These are phyloP conservation scores for Ciconia boyciana DNA, from an alignment of 2,113 vertebrate species.

Conservation along the genomic window DNA sequence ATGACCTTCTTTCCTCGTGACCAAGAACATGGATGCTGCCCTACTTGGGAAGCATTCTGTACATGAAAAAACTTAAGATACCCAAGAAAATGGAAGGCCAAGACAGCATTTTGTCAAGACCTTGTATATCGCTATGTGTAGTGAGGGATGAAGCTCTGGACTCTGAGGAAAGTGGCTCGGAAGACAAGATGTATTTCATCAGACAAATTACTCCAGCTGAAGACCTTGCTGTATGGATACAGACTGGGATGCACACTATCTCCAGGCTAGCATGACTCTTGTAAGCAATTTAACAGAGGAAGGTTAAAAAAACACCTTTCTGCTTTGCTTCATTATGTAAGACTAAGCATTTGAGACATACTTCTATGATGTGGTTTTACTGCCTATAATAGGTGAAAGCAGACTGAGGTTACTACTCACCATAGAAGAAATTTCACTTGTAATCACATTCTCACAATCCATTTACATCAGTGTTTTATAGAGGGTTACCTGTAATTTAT, in stretches of 20 bases:
- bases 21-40: background rate
- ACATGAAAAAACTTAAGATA: background rate
- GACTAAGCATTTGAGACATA: background rate
- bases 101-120: background rate
- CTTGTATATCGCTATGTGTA: background rate
- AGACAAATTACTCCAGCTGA: background rate
- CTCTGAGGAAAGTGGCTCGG: background rate
- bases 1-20: rapidly evolving
- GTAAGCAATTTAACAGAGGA: background rate
- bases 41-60: background rate
- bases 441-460: conserved; percentile 23
- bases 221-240: background rate
- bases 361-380: background rate
- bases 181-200: background rate
- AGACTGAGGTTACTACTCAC: background rate
- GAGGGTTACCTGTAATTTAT: conserved; percentile 61
- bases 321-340: background rate
- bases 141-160: background rate
- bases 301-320: background rate
- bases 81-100: background rate
- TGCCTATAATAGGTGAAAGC: background rate
- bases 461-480: conserved; percentile 60
- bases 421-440: background rate
- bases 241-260: background rate
- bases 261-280: background rate